Evolutionary conservation across 2,113 vertebrate species (phyloP).

Genomic region (Phalacrocorax aristotelis): DNA sequence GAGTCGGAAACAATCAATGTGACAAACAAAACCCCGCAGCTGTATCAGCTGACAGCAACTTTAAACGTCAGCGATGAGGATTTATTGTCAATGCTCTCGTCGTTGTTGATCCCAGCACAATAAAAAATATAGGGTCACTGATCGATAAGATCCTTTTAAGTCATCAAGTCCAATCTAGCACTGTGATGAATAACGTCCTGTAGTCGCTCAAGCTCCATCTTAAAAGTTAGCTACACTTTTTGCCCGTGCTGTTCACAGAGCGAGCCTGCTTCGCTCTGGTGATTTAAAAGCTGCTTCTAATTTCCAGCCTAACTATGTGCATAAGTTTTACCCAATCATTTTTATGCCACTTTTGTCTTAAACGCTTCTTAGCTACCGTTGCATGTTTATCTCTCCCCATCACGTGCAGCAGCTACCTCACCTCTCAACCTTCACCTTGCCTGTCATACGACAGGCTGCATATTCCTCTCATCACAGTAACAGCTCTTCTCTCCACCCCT

Average conservation of each 20-base stretch:
- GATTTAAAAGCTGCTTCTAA: not conserved
- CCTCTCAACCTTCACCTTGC: not conserved
- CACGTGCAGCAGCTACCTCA: not conserved
- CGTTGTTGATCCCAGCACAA: not conserved
- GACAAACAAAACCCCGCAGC: not conserved
- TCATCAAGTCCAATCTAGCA: not conserved
- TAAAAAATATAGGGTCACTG: not conserved
- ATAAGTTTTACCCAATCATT: not conserved
- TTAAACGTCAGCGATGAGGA: not conserved
- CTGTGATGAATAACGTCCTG: not conserved
- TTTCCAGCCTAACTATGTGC: not conserved
- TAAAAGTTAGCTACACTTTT: not conserved
- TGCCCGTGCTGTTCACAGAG: not conserved
- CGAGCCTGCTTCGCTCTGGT: not conserved
- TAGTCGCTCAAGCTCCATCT: not conserved
- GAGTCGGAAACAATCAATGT: not conserved
- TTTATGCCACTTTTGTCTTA: not conserved
- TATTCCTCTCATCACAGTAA: not conserved
- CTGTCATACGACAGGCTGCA: rapidly evolving
- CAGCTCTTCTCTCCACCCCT: not conserved
- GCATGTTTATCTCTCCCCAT: not conserved
- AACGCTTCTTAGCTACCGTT: not conserved
- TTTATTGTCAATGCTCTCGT: not conserved
- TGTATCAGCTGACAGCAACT: not conserved
- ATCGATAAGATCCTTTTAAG: not conserved